Conservation (phyloP, 2,113 vertebrate genomes). For the Catagonus wagneri region DNA sequence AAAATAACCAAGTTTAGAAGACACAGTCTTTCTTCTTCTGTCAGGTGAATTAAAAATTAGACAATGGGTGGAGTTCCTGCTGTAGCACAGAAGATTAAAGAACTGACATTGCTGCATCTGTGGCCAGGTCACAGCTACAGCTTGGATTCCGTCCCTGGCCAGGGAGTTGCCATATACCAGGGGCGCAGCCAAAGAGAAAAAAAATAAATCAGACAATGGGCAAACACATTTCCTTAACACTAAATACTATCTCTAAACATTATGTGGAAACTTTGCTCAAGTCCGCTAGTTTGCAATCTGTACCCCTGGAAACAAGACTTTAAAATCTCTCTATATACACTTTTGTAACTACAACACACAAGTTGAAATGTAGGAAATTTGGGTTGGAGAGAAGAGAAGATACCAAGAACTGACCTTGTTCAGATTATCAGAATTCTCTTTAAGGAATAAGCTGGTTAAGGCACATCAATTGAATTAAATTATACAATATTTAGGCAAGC, state of each 20-base stretch:
- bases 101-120: no score
- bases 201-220: conserved; percentile 19
- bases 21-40: background rate
- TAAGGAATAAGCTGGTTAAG: conserved; percentile 28
- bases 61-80: background rate
- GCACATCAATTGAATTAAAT: background rate
- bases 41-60: conserved; percentile 45
- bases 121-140: no score
- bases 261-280: background rate
- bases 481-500: conserved; percentile 13
- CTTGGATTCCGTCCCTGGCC: no score
- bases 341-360: background rate
- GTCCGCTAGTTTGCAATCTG: background rate
- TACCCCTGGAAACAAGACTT: background rate
- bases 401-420: background rate
- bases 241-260: conserved; percentile 14
- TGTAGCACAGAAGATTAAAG: no score
- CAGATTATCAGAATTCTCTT: conserved; percentile 9
- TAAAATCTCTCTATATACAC: background rate
- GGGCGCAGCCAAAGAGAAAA: no score
- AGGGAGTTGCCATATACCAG: no score
- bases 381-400: fast-evolving
- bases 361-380: background rate
- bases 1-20: conserved; percentile 54
- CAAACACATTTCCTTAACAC: conserved; percentile 20